These are phyloP conservation scores for Fulmarus glacialis DNA, from an alignment of 2,113 vertebrate species.

Conservation along the genomic window DNA sequence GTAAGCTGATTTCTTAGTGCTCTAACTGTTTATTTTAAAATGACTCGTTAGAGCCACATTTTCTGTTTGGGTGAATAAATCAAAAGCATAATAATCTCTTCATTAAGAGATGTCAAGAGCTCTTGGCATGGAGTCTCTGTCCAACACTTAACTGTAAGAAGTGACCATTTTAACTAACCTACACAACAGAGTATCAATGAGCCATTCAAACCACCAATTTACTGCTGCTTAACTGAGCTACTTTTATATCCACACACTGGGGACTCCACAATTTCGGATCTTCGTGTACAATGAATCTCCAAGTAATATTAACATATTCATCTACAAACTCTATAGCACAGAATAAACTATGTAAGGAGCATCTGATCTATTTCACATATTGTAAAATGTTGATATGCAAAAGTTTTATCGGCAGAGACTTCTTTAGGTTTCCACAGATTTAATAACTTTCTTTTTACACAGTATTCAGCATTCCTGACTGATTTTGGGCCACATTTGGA, in stretches of 20 bases:
- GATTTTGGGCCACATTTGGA: not conserved
- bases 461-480: not conserved
- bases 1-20: slow-evolving; percentile 5
- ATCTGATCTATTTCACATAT: not conserved
- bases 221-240: not conserved
- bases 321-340: not conserved
- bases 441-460: not conserved
- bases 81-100: not conserved
- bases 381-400: not conserved
- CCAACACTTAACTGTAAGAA: not conserved
- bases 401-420: not conserved
- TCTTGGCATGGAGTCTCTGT: not conserved
- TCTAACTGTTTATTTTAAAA: not conserved
- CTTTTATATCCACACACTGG: not conserved
- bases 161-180: not conserved
- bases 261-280: not conserved
- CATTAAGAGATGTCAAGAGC: not conserved
- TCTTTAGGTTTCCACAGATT: not conserved
- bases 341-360: not conserved
- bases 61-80: slow-evolving; percentile 1
- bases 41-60: not conserved
- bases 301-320: not conserved
- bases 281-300: not conserved
- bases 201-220: not conserved
- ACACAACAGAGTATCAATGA: not conserved